These are phyloP conservation scores for Mesodorylaimus sp. DNA, from an alignment of 2,888 invertebrate species.

Conservation along the genomic window DNA sequence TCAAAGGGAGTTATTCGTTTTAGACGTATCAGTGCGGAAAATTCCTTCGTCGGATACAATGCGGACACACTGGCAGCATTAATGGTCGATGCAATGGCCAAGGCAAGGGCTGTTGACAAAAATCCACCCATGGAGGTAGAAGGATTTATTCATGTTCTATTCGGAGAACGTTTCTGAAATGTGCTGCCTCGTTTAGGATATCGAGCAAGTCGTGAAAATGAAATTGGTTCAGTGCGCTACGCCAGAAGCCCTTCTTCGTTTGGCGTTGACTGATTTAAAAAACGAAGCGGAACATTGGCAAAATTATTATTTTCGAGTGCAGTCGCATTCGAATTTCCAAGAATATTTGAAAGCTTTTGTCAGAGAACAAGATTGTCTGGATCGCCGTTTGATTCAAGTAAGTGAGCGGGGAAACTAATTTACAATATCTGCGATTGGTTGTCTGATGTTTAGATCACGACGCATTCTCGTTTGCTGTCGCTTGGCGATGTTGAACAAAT, in stretches of 20 bases:
- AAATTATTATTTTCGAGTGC: background rate
- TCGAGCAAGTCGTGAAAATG: background rate
- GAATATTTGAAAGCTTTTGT: background rate
- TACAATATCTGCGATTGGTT: no score
- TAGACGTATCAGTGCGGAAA: background rate
- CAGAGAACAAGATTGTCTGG: no score
- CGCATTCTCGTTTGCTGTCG: background rate
- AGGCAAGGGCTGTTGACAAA: no score
- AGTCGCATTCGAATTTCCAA: background rate
- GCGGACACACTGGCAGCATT: background rate
- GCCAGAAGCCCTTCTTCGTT: background rate
- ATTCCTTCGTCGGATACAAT: background rate
- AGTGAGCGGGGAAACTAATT: no score
- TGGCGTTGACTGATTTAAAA: background rate
- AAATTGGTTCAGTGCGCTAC: background rate
- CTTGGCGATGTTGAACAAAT: background rate
- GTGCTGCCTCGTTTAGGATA: background rate
- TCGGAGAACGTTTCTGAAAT: background rate
- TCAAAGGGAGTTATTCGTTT: no score
- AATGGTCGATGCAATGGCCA: background rate
- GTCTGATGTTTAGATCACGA: background rate
- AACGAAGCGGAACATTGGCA: background rate
- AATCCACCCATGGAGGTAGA: background rate
- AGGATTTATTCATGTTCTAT: background rate
- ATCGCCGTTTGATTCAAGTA: no score